Percentiles rank a stretch among this genome's conserved stretches.
Conservation (phyloP, 2,113 vertebrate species). For the Carlito syrichta region DNA sequence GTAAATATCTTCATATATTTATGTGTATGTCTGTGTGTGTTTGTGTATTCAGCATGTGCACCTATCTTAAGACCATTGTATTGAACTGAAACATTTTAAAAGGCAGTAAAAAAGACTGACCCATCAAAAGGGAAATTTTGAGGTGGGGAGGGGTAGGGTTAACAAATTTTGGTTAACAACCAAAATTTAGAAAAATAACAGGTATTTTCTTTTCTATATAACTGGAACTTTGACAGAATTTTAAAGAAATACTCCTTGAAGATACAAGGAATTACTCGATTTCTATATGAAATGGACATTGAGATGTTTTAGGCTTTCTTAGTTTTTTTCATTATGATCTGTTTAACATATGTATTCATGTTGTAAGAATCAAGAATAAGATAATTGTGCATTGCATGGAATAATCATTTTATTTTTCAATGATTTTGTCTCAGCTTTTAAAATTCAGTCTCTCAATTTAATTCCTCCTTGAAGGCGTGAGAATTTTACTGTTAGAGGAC, state of each 20-base stretch:
- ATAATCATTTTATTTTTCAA: constrained; percentile 52
- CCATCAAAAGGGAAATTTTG: not conserved
- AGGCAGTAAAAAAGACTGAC: not conserved
- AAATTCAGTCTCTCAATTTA: constrained; percentile 68
- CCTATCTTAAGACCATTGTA: not conserved
- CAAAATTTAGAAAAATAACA: not conserved
- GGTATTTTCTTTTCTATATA: constrained; percentile 10
- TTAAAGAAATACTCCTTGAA: not conserved
- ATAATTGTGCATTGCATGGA: constrained; percentile 59
- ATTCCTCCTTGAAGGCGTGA: constrained; percentile 77
- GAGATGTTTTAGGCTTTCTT: constrained; percentile 38
- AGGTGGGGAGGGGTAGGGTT: not conserved
- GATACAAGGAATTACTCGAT: not conserved
- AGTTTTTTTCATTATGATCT: constrained; percentile 54
- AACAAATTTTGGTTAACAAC: no score
- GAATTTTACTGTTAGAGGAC: constrained; percentile 77
- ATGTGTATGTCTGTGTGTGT: not conserved
- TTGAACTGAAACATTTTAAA: not conserved
- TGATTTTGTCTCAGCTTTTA: constrained; percentile 69
- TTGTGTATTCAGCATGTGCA: not conserved
- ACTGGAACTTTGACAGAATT: not conserved
- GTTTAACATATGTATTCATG: constrained; percentile 26
- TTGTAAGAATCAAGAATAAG: constrained; percentile 45
- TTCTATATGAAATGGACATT: constrained; percentile 15
- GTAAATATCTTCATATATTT: not conserved